Base-by-base conservation (phyloP, 2,888 invertebrate genomes). In the Orthosia gothica region DNA sequence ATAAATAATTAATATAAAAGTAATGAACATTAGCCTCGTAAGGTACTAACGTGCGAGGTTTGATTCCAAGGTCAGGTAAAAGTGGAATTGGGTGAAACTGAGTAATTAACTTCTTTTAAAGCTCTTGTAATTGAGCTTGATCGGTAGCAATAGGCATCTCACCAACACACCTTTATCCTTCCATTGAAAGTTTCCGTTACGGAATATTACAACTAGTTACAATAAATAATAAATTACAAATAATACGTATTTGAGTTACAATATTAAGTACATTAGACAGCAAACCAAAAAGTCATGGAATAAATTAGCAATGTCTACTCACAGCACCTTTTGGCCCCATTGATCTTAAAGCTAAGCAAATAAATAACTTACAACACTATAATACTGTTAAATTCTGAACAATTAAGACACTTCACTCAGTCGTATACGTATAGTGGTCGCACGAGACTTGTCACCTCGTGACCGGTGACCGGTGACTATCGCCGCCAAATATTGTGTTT, bases 241-340 rank as follows among this genome's bases (percentile, higher is more conserved):
- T 85, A 87, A 88, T 76, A 79, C 82, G 54, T 49, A 70, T 76
- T 79, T 76, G 68, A 87, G 78, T 84, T 81, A 82, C 84, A 81
- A 82, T 57, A 79, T 85, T 89, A 90, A 91, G 88, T 89, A 91
- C 88, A 88, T 74, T 76, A 82, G 79, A 82, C 72, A 84, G 72
- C 76, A 87, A 89, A 91, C 91, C 91, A 91, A 93, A 91, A 92
- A 92, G 92, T 91, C 86, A 91, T 89, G 91, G 91, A 92, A 92
- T 91, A 90, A 84, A 90, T 83, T 84, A 90, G 89, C 84, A 81
- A 88, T 78, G 73, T 86, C 80, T 77, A 90, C 90, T 94, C 94
- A 95, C 94, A 95, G 92, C 94, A 93, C 91, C 91, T 89, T 93
- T 95, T 96, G 96, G 96, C 93, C 96, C 96, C 96, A 92, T 86